Base-by-base conservation (phyloP, 2,888 invertebrate species). In the Macaria notata region DNA sequence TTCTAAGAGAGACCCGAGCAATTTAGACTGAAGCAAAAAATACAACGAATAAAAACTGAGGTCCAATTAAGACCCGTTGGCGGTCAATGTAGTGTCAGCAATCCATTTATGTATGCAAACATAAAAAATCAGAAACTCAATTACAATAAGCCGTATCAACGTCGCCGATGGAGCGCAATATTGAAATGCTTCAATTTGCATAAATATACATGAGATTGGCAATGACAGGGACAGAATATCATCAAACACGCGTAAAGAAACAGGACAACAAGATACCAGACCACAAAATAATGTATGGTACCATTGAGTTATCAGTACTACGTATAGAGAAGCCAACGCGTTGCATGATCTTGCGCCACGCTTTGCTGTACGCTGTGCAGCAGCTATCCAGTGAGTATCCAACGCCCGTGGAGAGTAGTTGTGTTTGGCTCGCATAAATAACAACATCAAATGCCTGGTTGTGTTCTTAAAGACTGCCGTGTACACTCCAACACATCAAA, bases 121-220 rank as follows among this genome's bases (percentile, higher is more conserved):
- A 76, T n/a, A 79, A 80, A 82, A 79, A 77, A 72, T 70, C 71
- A 70, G 70, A 69, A 77, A 83, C 78, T 76, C 83, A 82, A 82
- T 83, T 80, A 83, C 78, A 84, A 82, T 83, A 79, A 80, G 77
- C 82, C 72, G 71, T 77, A 78, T 76, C 75, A 61, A 51, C 73
- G 69, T 75, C 72, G 73, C 71, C 77, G 75, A 73, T 79, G 75
- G 78, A 77, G 82, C 83, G 80, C 75, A 81, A 81, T 84, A 86
- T 86, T 85, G 80, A 81, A 86, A 84, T 81, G 76, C 77, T 78
- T 76, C 77, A 82, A 86, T 86, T 87, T 86, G 84, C 86, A 86
- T 87, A 86, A 83, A 85, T 83, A 81, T 81, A 83, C 78, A 84
- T 79, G 83, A 82, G 76, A 74, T 76, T 78, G 78, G 71, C 73